A percentile compares a stretch with the other conserved stretches of the same genome.
Evolutionary conservation across 2,113 vertebrate species (phyloP).

Genomic region (Orycteropus afer): DNA sequence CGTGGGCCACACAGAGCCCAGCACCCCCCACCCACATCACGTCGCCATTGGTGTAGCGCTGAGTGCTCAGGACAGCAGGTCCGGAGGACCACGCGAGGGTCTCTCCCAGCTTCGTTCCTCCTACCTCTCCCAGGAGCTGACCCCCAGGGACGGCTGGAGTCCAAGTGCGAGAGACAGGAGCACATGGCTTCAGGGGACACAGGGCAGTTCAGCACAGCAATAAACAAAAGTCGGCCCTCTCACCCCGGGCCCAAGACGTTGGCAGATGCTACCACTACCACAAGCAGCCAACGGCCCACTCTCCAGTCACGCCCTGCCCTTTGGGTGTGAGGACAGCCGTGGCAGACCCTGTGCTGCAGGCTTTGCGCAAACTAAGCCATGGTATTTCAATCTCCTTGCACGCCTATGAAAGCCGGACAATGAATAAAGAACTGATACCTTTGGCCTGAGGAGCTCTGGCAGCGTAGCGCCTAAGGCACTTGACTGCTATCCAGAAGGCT

Average conservation of each 20-base stretch:
- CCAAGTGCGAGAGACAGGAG: not conserved
- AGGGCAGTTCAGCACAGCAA: rapidly evolving
- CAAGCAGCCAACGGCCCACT: rapidly evolving
- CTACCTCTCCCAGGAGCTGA: not conserved
- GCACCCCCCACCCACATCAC: conserved; percentile 71
- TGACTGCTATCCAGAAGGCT: too few species aligned
- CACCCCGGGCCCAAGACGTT: rapidly evolving
- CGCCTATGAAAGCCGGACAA: too few species aligned
- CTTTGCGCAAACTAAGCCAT: too few species aligned
- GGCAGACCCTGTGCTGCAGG: rapidly evolving
- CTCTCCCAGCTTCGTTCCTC: not conserved
- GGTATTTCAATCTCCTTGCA: too few species aligned
- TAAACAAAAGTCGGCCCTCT: too few species aligned
- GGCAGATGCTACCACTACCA: rapidly evolving
- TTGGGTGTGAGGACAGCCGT: rapidly evolving
- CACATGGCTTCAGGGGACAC: not conserved
- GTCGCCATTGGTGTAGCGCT: too few species aligned
- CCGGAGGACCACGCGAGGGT: too few species aligned
- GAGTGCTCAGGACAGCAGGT: too few species aligned
- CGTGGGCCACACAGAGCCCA: conserved; percentile 72
- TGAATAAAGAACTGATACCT: too few species aligned
- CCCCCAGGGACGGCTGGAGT: too few species aligned
- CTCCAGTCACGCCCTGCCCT: rapidly evolving
- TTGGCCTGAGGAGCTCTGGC: too few species aligned
- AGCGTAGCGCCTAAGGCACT: too few species aligned